Conservation (phyloP, 2,113 vertebrate species). For the Mixornis gularis region DNA sequence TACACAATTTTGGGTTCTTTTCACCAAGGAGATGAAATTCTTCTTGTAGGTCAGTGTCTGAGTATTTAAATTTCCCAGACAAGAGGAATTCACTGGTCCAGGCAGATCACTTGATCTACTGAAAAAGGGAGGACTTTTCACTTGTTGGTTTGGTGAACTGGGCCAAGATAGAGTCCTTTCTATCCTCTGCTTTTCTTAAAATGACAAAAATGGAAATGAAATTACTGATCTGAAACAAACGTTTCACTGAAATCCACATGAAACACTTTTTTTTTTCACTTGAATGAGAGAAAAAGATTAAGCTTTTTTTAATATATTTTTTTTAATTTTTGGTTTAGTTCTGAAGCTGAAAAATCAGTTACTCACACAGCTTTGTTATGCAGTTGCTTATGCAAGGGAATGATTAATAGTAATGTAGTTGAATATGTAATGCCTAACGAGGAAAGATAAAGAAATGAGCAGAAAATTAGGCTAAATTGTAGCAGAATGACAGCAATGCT, state of each 20-base stretch:
- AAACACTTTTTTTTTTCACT: neutral
- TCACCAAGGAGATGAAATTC: neutral
- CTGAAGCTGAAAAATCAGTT: slow-evolving; percentile 10
- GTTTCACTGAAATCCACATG: neutral
- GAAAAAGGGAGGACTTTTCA: neutral
- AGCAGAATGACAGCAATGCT: neutral
- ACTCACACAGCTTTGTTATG: neutral
- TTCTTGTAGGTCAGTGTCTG: neutral
- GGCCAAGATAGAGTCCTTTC: neutral
- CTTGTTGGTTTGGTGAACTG: neutral
- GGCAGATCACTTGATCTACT: neutral
- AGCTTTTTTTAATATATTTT: neutral
- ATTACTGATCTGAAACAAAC: neutral
- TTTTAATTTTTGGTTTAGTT: neutral
- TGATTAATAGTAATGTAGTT: neutral
- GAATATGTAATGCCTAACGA: neutral
- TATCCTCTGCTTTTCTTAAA: neutral
- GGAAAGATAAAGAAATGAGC: slow-evolving; percentile 6
- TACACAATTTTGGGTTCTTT: neutral
- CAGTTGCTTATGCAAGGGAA: neutral
- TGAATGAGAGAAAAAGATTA: neutral
- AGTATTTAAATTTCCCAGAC: neutral
- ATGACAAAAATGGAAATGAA: neutral
- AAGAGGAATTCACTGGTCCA: neutral
- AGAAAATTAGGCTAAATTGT: slow-evolving; percentile 5